phyloP scores from a whole-genome alignment of 2,113 vertebrate genomes.

The Lota lota region DNA sequence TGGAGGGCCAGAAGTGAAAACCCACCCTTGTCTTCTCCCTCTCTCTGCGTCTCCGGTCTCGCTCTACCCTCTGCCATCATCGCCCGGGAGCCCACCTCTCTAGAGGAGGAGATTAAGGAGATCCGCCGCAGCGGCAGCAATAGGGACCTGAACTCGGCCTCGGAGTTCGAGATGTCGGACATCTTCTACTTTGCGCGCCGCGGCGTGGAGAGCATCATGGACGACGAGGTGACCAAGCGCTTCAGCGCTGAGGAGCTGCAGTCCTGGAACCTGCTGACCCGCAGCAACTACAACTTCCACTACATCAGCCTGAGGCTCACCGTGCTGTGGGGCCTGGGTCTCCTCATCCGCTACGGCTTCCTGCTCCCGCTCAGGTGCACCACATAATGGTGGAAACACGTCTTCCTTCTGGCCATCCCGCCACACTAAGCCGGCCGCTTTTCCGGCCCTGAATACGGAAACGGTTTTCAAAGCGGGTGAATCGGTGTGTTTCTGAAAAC shows the following conservation, averaged over 20 bases:
- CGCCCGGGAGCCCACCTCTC: conserved; percentile 87
- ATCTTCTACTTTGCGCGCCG: conserved; percentile 97
- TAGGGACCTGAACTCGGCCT: conserved; percentile 76
- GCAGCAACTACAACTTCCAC: conserved; percentile 97
- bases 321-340: conserved; percentile 89
- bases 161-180: conserved; percentile 91
- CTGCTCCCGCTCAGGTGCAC: conserved; percentile 87
- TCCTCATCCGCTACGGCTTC: conserved; percentile 92
- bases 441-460: no score
- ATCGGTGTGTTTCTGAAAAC: no score
- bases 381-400: no score
- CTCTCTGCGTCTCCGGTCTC: not conserved
- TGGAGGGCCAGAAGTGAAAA: not conserved
- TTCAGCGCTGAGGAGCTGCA: conserved; percentile 93
- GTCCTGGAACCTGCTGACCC: conserved; percentile 95
- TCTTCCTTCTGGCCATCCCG: no score
- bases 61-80: conserved; percentile 84
- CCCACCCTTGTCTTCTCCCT: conserved; percentile 14
- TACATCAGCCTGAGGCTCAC: conserved; percentile 95
- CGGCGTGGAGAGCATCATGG: conserved; percentile 96
- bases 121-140: conserved; percentile 85
- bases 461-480: no score
- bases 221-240: conserved; percentile 96
- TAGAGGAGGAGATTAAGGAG: conserved; percentile 95
- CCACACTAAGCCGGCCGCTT: no score